A percentile compares a stretch with the other conserved stretches of the same genome.
These are phyloP conservation scores for Tachina fera DNA, from an alignment of 2,888 invertebrate genomes.

Conservation along the genomic window DNA sequence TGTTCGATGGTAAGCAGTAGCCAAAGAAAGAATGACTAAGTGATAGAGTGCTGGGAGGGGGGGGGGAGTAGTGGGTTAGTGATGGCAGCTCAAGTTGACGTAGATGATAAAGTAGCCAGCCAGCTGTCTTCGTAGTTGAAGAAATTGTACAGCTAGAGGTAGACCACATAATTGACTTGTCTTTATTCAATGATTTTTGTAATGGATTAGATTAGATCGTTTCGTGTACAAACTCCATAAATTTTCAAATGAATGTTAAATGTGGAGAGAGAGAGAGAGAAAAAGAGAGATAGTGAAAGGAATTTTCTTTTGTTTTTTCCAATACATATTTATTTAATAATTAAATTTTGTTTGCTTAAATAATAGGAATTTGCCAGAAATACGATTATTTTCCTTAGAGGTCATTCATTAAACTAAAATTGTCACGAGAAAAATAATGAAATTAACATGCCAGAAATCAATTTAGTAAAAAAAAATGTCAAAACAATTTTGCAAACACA, in stretches of 20 bases:
- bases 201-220: conserved; percentile 69
- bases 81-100: conserved; percentile 19
- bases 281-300: neutral
- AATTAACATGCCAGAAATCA: conserved; percentile 31
- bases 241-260: conserved; percentile 38
- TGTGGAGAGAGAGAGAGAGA: neutral
- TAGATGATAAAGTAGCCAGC: conserved; percentile 47
- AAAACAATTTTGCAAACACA: conserved; percentile 14
- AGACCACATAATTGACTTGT: conserved; percentile 68
- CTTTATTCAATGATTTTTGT: conserved; percentile 67
- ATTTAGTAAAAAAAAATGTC: conserved; percentile 34
- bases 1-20: neutral
- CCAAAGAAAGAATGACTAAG: neutral
- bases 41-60: neutral
- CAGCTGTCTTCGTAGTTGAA: conserved; percentile 13
- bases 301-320: neutral
- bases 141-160: conserved; percentile 42
- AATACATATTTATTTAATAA: neutral
- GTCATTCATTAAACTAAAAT: conserved; percentile 53
- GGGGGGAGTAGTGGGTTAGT: neutral
- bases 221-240: conserved; percentile 54
- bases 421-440: conserved; percentile 4
- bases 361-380: conserved; percentile 22
- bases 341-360: conserved; percentile 11
- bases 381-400: conserved; percentile 4